Evolutionary conservation across 1,140 invertebrate species (phyloP).

Genomic region (Tyrophagus putrescentiae): DNA sequence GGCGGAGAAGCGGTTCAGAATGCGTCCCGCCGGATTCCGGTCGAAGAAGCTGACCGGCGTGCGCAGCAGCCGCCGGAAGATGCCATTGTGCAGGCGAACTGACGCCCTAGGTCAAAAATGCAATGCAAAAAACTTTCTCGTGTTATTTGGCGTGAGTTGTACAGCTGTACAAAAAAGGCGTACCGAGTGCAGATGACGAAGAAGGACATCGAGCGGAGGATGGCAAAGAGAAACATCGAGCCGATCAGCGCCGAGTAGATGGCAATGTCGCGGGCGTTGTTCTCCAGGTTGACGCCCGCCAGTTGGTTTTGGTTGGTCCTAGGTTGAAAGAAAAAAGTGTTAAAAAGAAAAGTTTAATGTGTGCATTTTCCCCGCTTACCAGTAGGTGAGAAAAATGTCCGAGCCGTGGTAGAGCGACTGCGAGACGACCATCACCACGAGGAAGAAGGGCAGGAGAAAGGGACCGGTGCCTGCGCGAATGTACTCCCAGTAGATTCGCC

Average conservation of each 20-base stretch:
- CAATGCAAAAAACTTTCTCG: too few species aligned
- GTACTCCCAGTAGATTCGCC: slow-evolving; percentile 20
- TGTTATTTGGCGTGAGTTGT: too few species aligned
- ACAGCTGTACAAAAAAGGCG: too few species aligned
- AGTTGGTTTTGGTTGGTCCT: neutral
- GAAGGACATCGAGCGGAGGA: slow-evolving; percentile 48
- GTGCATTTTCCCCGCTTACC: slow-evolving; percentile 20
- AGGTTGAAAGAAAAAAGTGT: neutral
- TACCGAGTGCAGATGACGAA: slow-evolving; percentile 59
- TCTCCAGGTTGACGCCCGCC: neutral
- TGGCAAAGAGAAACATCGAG: slow-evolving; percentile 32
- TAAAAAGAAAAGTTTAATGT: neutral
- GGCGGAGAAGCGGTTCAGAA: slow-evolving; percentile 24
- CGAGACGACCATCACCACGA: slow-evolving; percentile 23
- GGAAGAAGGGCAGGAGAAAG: slow-evolving; percentile 16
- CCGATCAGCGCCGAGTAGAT: slow-evolving; percentile 32
- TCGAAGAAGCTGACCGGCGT: slow-evolving; percentile 78
- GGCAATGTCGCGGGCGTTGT: slow-evolving; percentile 14
- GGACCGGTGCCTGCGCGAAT: slow-evolving; percentile 1
- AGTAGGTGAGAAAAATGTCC: slow-evolving; percentile 27
- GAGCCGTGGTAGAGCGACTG: slow-evolving; percentile 27
- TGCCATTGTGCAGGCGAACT: slow-evolving; percentile 57
- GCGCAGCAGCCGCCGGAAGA: slow-evolving; percentile 62
- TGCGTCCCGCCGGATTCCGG: slow-evolving; percentile 34
- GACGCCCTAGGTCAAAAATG: too few species aligned